A percentile compares a stretch with the other conserved stretches of the same genome.
phyloP scores from a whole-genome alignment of 2,888 invertebrate species.

The Agonopterix heracliana region DNA sequence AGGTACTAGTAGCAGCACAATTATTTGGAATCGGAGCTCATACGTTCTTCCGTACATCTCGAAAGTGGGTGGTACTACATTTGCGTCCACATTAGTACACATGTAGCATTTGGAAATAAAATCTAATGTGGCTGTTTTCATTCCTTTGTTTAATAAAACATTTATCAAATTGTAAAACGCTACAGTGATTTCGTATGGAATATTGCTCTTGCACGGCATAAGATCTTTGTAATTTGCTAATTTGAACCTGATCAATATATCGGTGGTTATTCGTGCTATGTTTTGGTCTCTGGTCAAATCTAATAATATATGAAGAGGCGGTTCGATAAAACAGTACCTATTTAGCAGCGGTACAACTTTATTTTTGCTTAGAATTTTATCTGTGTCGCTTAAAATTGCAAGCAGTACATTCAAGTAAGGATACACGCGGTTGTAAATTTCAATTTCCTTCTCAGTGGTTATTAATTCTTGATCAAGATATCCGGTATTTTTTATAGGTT shows the following conservation, averaged over 20 bases:
- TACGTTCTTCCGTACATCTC: constrained; percentile 29
- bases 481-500: constrained; percentile 22
- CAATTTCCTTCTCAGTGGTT: constrained; percentile 20
- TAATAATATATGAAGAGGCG: neutral
- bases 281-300: neutral
- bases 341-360: constrained; percentile 19
- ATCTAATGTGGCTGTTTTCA: constrained; percentile 20
- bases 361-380: constrained; percentile 19
- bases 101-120: constrained; percentile 25
- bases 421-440: constrained; percentile 19
- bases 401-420: constrained; percentile 19
- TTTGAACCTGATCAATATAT: too few relatives aligned
- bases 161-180: constrained; percentile 21
- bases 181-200: constrained; percentile 22
- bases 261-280: too few relatives aligned
- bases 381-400: constrained; percentile 20
- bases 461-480: constrained; percentile 17
- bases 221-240: neutral
- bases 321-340: neutral
- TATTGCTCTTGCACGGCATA: constrained; percentile 14
- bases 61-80: constrained; percentile 21
- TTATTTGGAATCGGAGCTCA: constrained; percentile 28
- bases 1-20: constrained; percentile 25
- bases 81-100: constrained; percentile 22
- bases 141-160: constrained; percentile 22